Conservation (phyloP, 1,140 invertebrate species). For the Pinna nobilis region DNA sequence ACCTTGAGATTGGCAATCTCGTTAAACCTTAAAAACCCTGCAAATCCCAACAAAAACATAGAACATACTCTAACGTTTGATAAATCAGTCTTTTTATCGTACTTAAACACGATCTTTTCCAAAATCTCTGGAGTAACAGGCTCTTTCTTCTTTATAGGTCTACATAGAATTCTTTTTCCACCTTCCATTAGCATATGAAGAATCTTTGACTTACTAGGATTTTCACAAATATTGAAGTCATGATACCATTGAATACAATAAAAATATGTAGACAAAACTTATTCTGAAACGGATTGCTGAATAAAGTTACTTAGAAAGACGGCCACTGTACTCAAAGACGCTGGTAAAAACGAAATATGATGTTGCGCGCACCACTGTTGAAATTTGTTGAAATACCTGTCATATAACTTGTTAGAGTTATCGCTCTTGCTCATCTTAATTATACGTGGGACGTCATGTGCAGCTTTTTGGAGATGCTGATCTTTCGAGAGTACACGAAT, state of each 20-base stretch:
- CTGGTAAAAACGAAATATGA: slow-evolving; percentile 9
- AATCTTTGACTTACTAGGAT: not conserved
- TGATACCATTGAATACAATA: slow-evolving; percentile 25
- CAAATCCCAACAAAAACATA: slow-evolving; percentile 8
- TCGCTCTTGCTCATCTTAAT: not conserved
- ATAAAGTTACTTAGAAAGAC: slow-evolving; percentile 1
- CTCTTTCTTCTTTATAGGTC: slow-evolving; percentile 22
- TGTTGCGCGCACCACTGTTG: not conserved
- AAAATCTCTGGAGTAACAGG: slow-evolving; percentile 24
- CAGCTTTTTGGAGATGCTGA: not conserved
- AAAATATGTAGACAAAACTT: not conserved
- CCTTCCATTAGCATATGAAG: slow-evolving; percentile 19
- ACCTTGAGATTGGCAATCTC: not conserved
- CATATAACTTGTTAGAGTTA: slow-evolving; percentile 3
- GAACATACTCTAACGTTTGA: slow-evolving; percentile 22
- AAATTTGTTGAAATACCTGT: slow-evolving; percentile 12
- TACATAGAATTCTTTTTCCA: not conserved
- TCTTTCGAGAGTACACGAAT: not conserved
- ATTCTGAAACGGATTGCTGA: not conserved
- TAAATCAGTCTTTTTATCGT: not conserved
- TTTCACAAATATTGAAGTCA: not conserved
- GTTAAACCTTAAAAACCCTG: slow-evolving; percentile 18
- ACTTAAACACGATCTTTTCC: slow-evolving; percentile 10
- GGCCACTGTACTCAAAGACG: slow-evolving; percentile 4
- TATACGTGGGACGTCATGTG: not conserved